A percentile compares a stretch with the other conserved stretches of the same genome.
Evolutionary conservation across 2,888 invertebrate species (phyloP).

Genomic region (Cotesia congregata): DNA sequence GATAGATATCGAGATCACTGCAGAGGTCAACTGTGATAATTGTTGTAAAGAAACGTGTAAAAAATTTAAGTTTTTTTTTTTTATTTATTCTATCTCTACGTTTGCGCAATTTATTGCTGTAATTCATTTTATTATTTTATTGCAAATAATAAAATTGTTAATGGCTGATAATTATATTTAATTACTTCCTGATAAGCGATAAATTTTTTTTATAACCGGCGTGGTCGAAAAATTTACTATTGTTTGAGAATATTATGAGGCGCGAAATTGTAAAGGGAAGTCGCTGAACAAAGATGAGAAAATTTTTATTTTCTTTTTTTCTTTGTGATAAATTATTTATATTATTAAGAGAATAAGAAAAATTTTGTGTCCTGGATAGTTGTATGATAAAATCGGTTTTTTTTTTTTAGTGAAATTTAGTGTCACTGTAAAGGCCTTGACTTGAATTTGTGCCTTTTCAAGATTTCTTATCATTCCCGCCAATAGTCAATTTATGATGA

Average conservation of each 20-base stretch:
- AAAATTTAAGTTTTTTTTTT: not conserved
- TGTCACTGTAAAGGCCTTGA: too few relatives aligned
- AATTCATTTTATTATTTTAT: not conserved
- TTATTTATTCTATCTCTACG: not conserved
- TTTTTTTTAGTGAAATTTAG: too few relatives aligned
- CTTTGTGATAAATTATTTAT: too few relatives aligned
- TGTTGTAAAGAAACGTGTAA: not conserved
- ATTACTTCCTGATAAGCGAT: not conserved
- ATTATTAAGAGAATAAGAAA: too few relatives aligned
- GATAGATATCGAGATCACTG: conserved; percentile 6
- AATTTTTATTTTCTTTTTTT: too few relatives aligned
- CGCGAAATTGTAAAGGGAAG: not conserved
- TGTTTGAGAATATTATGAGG: too few relatives aligned
- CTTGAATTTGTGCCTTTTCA: too few relatives aligned
- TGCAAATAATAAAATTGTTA: too few relatives aligned
- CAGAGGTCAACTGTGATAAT: conserved; percentile 7
- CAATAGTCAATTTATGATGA: too few relatives aligned
- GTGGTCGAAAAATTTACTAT: not conserved
- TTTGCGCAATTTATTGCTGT: not conserved
- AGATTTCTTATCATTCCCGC: too few relatives aligned
- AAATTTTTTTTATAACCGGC: not conserved
- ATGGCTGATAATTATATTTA: not conserved
- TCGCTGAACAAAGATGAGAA: not conserved
- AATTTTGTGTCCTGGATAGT: too few relatives aligned
- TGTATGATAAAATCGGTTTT: too few relatives aligned